Percentiles rank a stretch among this genome's conserved stretches.
These are phyloP conservation scores for Uropetala carovei DNA, from an alignment of 2,888 invertebrate genomes.

Conservation along the genomic window DNA sequence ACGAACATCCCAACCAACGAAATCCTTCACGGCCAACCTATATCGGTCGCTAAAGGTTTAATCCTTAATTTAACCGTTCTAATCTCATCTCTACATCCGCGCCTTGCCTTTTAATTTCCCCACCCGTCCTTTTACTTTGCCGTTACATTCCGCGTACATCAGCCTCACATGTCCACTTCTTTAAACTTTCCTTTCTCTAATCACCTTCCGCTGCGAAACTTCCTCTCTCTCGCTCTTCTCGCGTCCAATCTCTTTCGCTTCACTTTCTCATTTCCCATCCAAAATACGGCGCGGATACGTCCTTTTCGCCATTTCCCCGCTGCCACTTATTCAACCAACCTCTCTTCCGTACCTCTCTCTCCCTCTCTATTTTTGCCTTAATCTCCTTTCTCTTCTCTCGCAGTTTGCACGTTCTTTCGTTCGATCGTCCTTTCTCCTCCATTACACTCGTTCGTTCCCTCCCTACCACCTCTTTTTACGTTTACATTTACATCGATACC, in stretches of 20 bases:
- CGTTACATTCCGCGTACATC: background rate
- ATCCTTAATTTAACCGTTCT: no score
- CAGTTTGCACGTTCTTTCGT: background rate
- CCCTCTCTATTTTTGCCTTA: background rate
- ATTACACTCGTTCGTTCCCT: background rate
- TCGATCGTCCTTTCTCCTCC: background rate
- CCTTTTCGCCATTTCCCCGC: conserved; percentile 32
- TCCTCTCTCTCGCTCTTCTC: background rate
- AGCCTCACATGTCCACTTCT: background rate
- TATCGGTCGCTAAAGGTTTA: no score
- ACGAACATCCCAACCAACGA: no score
- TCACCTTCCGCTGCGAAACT: background rate
- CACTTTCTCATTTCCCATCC: background rate
- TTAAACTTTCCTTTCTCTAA: background rate
- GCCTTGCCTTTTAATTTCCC: background rate
- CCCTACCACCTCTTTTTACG: no score
- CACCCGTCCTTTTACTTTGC: background rate
- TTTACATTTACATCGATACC: no score
- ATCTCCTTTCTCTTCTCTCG: background rate
- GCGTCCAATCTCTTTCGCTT: background rate
- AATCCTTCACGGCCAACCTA: no score
- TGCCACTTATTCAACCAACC: background rate
- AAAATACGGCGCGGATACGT: background rate
- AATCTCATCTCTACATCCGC: background rate
- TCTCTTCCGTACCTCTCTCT: background rate